Evolutionary conservation across 2,113 vertebrate species (phyloP), one percentile per base, ranked within the genome.

Genomic region (Morone chrysops): DNA sequence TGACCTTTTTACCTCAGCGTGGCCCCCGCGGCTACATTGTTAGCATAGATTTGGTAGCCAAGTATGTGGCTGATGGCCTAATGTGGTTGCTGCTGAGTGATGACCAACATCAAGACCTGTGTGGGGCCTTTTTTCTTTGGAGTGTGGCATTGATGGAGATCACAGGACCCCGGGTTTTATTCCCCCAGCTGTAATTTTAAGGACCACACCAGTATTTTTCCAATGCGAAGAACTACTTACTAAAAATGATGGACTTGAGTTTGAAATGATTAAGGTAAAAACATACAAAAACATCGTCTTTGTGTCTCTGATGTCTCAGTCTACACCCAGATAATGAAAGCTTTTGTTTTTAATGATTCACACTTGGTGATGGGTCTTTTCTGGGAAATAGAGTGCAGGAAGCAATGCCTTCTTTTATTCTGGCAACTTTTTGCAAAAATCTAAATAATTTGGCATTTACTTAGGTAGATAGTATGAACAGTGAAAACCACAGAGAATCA

Each of bases 1-100:
- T 89, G 72, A 85, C 78, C 74, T 82, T 85, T 91, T 85, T 81
- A 86, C 83, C 89, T 85, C 72, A 41, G 54, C 5, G 1, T 78
- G n/a, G 63, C 69, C 85, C 82, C 81, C 7, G 12, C 76, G 56
- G 80, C 79, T 74, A 85, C 68, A 82, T 90, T 74, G 78, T 90
- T 89, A 84, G 83, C 87, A 87, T 90, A 73, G 83, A 89, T 92
- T 80, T 74, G 67, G 62, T 25, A 75, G 74, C 50, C 77, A 76
- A 84, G 82, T 63, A 82, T 82, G 53, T 79, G 36, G 72, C 70
- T 76, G 68, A 65, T 57, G 54, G 70, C 18, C 31, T 82, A 80
- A 67, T 81, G 82, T 71, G 71, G 61, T 85, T 5, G 5, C 57
- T 4, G 31, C 75, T 76, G 76, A 89, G 70, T 62, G 75, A 84